Evolutionary conservation across 1,140 invertebrate species (phyloP).

Genomic region (Hermatobates lingyangjiaoensis): DNA sequence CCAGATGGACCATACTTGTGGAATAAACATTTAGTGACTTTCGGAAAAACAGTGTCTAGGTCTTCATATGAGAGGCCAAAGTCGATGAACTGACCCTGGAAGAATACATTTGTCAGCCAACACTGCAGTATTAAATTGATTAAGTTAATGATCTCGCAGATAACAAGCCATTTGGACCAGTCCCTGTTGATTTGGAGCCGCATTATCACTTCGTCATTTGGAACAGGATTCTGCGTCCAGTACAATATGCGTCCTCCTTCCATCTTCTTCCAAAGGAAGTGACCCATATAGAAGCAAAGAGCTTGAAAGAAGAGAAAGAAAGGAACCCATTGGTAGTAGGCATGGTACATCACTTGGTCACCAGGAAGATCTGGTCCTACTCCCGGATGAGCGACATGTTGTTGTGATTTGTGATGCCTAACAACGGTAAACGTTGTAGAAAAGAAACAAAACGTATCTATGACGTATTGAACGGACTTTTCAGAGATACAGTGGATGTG

Average conservation of each 20-base stretch:
- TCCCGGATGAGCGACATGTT: conserved; percentile 19
- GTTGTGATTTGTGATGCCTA: conserved; percentile 11
- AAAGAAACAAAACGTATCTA: conserved; percentile 59
- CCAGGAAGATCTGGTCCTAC: conserved; percentile 21
- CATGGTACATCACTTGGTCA: conserved; percentile 41
- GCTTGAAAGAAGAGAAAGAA: conserved; percentile 63
- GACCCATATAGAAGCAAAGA: conserved; percentile 47
- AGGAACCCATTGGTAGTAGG: conserved; percentile 80
- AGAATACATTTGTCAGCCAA: conserved; percentile 46
- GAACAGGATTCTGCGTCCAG: not conserved
- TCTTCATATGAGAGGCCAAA: conserved; percentile 33
- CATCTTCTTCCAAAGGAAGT: conserved; percentile 54
- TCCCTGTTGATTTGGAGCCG: conserved; percentile 7
- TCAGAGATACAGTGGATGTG: conserved; percentile 79
- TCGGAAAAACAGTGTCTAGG: conserved; percentile 26
- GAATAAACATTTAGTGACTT: conserved; percentile 24
- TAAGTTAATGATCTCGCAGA: conserved; percentile 28
- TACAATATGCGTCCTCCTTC: conserved; percentile 38
- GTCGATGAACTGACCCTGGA: conserved; percentile 39
- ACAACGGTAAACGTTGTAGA: conserved; percentile 45
- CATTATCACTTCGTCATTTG: not conserved
- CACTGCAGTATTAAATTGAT: conserved; percentile 32
- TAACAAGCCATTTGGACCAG: conserved; percentile 23
- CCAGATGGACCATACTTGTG: conserved; percentile 40
- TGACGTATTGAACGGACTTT: conserved; percentile 27